phyloP scores from a whole-genome alignment of 64 coral and sea anemone species.

The Hydrozoanthus tunicans region DNA sequence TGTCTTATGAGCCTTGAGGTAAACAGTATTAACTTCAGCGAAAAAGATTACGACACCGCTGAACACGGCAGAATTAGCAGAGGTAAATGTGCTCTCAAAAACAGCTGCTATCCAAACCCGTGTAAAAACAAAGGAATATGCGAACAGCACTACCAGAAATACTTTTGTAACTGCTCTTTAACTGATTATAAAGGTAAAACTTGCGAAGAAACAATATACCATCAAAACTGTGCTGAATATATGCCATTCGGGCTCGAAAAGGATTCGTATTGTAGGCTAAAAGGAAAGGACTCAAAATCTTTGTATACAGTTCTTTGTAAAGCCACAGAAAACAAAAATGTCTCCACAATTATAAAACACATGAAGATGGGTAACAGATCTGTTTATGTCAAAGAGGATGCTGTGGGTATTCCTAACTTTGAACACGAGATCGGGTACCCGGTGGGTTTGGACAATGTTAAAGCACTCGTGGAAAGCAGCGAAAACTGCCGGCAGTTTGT shows the following conservation, averaged over 20 bases:
- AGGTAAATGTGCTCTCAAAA: conserved; percentile 28
- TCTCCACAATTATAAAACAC: conserved; percentile 69
- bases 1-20: conserved; percentile 74
- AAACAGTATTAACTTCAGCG: conserved; percentile 55
- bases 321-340: conserved; percentile 41
- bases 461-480: conserved; percentile 21
- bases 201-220: conserved; percentile 72
- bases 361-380: conserved; percentile 33
- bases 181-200: conserved; percentile 75
- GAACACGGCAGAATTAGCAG: conserved; percentile 32
- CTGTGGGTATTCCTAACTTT: neutral
- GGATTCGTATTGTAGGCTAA: conserved; percentile 47
- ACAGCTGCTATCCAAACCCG: conserved; percentile 72
- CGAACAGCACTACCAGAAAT: conserved; percentile 63
- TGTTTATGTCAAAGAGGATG: neutral
- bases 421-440: neutral
- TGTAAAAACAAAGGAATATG: conserved; percentile 78
- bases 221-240: conserved; percentile 76
- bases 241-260: conserved; percentile 59
- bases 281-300: neutral
- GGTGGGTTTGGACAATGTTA: neutral
- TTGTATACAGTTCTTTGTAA: conserved; percentile 77
- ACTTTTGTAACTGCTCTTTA: conserved; percentile 65
- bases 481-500: conserved; percentile 32
- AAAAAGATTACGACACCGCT: conserved; percentile 24